Evolutionary conservation across 2,113 vertebrate species (phyloP).

Genomic region (Vimba vimba): DNA sequence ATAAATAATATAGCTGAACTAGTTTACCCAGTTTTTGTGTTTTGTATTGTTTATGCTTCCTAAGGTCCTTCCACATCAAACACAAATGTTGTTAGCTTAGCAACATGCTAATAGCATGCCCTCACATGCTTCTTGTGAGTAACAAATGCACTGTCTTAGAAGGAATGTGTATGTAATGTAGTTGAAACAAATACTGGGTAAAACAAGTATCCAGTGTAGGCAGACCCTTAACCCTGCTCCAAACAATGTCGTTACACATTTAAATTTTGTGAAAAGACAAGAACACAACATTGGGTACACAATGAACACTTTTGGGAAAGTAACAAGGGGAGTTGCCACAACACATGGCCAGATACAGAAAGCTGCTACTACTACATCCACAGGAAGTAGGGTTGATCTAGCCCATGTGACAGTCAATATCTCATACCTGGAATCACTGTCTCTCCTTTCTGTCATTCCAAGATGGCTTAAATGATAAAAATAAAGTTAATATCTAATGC

Average conservation of each 20-base stretch:
- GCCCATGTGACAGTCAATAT: conserved; percentile 2
- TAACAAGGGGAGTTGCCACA: neutral
- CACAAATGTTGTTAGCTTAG: neutral
- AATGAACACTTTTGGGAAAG: neutral
- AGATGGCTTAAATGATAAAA: conserved; percentile 77
- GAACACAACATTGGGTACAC: neutral
- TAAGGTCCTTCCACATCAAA: neutral
- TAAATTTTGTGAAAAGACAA: neutral
- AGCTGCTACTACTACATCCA: conserved; percentile 4
- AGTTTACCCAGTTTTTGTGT: neutral
- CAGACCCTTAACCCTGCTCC: neutral
- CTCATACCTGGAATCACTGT: conserved; percentile 76
- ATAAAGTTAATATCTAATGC: conserved; percentile 61
- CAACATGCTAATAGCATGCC: neutral
- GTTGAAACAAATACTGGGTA: neutral
- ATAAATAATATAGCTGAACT: neutral
- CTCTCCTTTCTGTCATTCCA: conserved; percentile 74
- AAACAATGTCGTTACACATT: neutral
- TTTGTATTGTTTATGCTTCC: neutral
- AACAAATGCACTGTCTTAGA: neutral
- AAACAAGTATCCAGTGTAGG: neutral
- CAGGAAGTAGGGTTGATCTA: neutral
- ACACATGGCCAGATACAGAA: conserved; percentile 3
- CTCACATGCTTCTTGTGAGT: neutral
- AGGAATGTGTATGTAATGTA: neutral